Conservation (phyloP, 2,113 vertebrate species). For the Campylomormyrus numenius region DNA sequence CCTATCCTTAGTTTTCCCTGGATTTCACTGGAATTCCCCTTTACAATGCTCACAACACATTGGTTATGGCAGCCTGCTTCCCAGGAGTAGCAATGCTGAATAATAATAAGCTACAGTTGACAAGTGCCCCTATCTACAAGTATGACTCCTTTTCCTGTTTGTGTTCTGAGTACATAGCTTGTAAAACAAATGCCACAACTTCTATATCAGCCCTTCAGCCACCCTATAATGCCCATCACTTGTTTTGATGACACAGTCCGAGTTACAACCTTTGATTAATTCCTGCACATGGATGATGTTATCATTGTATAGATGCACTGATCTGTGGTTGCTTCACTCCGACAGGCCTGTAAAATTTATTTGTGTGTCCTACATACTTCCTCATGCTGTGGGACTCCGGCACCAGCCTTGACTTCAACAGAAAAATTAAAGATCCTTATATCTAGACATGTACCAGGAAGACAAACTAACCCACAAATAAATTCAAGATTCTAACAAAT, state of each 20-base stretch:
- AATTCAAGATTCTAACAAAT: background rate
- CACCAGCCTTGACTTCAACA: background rate
- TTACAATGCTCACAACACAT: background rate
- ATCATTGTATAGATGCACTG: background rate
- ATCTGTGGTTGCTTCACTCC: background rate
- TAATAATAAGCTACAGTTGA: background rate
- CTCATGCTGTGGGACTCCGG: background rate
- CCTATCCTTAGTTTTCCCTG: background rate
- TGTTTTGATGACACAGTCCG: background rate
- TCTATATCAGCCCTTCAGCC: background rate
- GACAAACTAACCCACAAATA: background rate
- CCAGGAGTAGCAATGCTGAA: background rate
- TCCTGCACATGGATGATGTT: background rate
- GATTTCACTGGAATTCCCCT: background rate
- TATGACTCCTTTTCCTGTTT: background rate
- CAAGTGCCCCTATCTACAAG: background rate
- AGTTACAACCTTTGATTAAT: background rate
- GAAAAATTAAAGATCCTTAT: background rate
- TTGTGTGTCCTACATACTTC: background rate
- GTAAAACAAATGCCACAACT: background rate
- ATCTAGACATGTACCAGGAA: background rate
- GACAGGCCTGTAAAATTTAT: background rate
- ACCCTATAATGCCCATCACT: background rate
- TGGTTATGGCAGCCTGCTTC: background rate
- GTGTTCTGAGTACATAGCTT: background rate